Percentiles rank a stretch among this genome's conserved stretches.
phyloP scores from a whole-genome alignment of 2,888 invertebrate species.

The Drosophila dives region DNA sequence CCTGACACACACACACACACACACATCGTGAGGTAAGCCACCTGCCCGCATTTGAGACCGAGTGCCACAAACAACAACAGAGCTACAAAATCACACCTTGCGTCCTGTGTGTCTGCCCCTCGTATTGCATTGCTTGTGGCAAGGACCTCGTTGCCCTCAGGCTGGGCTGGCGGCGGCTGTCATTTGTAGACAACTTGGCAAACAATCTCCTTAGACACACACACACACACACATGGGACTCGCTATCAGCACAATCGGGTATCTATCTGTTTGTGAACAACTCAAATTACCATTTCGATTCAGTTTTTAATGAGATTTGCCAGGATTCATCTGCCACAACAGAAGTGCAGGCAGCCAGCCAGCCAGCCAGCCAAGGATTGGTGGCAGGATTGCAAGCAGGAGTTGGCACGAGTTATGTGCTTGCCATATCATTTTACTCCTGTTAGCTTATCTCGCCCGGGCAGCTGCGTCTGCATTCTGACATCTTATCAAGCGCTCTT shows the following conservation, averaged over 20 bases:
- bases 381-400: conserved; percentile 26
- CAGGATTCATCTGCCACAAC: conserved; percentile 57
- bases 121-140: conserved; percentile 26
- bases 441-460: conserved; percentile 50
- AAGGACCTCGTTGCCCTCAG: conserved; percentile 25
- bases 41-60: conserved; percentile 68
- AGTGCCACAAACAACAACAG: conserved; percentile 41
- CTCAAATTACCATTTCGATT: conserved; percentile 80
- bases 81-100: conserved; percentile 73
- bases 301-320: conserved; percentile 79
- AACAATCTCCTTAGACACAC: conserved; percentile 59
- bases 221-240: conserved; percentile 17
- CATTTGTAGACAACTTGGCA: conserved; percentile 63
- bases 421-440: conserved; percentile 72
- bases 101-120: conserved; percentile 44
- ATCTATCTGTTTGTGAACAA: conserved; percentile 72
- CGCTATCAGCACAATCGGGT: conserved; percentile 57
- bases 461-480: conserved; percentile 39
- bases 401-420: conserved; percentile 71
- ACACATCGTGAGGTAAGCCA: conserved; percentile 33
- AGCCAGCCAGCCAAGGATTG: neutral
- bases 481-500: neutral
- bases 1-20: conserved; percentile 1
- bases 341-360: neutral
- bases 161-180: conserved; percentile 42